Evolutionary conservation across 2,888 invertebrate genomes (phyloP), one percentile per base, ranked within the genome.

Genomic region (Agriopis leucophaearia): DNA sequence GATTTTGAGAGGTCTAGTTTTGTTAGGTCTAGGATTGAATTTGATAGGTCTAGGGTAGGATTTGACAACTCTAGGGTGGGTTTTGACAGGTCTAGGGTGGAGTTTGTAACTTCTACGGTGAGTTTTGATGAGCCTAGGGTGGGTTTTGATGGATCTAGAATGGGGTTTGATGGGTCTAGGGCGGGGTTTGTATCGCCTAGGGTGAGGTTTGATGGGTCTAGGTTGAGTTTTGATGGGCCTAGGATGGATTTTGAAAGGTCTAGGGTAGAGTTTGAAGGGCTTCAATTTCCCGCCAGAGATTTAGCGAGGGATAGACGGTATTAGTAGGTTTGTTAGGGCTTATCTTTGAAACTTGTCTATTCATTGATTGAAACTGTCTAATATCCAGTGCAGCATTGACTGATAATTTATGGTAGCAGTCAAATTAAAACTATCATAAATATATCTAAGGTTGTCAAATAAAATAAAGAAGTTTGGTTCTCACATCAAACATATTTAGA

Each of bases 1-100:
- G 16, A 56, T 40, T 58, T 58, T 40, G 64, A 59, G 38, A 51
- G 66, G 60, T 66, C 54, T 59, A 58, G 12, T 27, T 18, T 50
- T 50, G 50, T 12, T 13, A 7, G 18, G 13, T 12, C 12, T 58
- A 38, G 58, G 38, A 7, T 13, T 36, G 47, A 4, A 9, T 38
- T 54, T 15, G 40, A 54, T 56, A 18, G 42, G 55, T 13, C 18
- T 55, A 42, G 40, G 12, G 8, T 55, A 15, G n/a, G n/a, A n/a
- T 45, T 45, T 36, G 36, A 56, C 8, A 5, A 27, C 35, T 35
- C 56, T 56, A 45, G 27, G 45, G 15, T 56, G n/a, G 44, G 35
- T 27, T 45, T 56, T 51, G 65, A 60, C 44, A 45, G 44, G 35
- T 58, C 50, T 51, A 45, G 27, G 18, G 35, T 50, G 38, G 44